Percentiles rank a stretch among this genome's conserved stretches.
These are phyloP conservation scores for Nanorana parkeri DNA, from an alignment of 2,113 vertebrate genomes.

Conservation along the genomic window DNA sequence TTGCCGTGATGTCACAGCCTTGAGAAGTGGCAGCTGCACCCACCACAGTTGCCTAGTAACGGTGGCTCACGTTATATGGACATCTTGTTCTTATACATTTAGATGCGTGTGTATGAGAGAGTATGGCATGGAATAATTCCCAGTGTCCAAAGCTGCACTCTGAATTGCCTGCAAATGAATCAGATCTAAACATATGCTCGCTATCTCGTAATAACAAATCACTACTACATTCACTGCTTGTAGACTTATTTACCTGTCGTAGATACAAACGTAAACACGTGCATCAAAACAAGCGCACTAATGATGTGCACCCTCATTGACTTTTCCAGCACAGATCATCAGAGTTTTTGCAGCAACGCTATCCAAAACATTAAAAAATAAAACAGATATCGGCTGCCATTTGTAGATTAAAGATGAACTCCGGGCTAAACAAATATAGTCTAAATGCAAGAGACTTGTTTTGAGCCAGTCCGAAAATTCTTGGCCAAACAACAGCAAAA, in stretches of 20 bases:
- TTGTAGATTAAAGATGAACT: no score
- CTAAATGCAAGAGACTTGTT: no score
- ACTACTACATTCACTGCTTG: not conserved
- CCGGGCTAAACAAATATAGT: no score
- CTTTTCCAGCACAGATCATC: not conserved
- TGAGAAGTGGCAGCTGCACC: not conserved
- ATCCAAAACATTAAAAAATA: no score
- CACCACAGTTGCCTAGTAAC: slow-evolving; percentile 44
- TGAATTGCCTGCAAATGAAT: slow-evolving; percentile 24
- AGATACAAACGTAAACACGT: not conserved
- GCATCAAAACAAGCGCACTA: not conserved
- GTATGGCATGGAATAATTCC: slow-evolving; percentile 7
- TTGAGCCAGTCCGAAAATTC: no score
- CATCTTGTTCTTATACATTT: slow-evolving; percentile 28
- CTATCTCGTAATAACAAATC: slow-evolving; percentile 21
- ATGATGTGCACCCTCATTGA: not conserved
- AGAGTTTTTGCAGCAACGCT: not conserved
- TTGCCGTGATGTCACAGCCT: slow-evolving; percentile 30
- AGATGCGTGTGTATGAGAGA: slow-evolving; percentile 2
- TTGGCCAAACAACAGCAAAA: no score
- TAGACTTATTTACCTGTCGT: not conserved
- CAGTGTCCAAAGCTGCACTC: slow-evolving; percentile 1
- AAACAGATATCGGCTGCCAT: no score
- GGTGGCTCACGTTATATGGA: slow-evolving; percentile 13
- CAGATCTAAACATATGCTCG: slow-evolving; percentile 12